phyloP scores from a whole-genome alignment of 1,140 invertebrate species.

The Sinella curviseta region DNA sequence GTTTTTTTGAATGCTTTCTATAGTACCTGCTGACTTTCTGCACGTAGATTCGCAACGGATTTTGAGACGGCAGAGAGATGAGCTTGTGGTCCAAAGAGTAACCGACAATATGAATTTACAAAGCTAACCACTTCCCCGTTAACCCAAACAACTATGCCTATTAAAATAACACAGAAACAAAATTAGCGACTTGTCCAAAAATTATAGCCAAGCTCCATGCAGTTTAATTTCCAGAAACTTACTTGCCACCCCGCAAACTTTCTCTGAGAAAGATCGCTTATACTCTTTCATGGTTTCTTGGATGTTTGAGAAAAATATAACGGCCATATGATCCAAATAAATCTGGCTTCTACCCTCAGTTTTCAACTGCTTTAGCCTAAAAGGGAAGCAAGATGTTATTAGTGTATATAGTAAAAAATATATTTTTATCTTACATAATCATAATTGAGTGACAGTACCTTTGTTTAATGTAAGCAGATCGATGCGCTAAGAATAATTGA shows the following conservation, averaged over 20 bases:
- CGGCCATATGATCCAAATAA: conserved; percentile 80
- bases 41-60: conserved; percentile 76
- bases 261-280: conserved; percentile 73
- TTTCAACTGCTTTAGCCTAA: conserved; percentile 74
- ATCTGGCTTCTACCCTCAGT: conserved; percentile 80
- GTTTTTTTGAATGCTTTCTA: not conserved
- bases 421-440: not conserved
- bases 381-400: not conserved
- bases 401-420: not conserved
- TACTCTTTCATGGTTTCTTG: conserved; percentile 85
- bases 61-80: conserved; percentile 79
- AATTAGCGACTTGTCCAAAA: not conserved
- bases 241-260: conserved; percentile 72
- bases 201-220: not conserved
- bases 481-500: conserved; percentile 44
- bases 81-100: conserved; percentile 89
- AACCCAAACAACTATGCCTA: conserved; percentile 88
- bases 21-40: conserved; percentile 70
- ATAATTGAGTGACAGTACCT: conserved; percentile 26
- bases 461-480: conserved; percentile 48
- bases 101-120: conserved; percentile 80
- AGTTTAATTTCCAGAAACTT: conserved; percentile 44
- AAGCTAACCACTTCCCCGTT: conserved; percentile 78
- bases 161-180: conserved; percentile 49
- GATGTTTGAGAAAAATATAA: conserved; percentile 84